Conservation (phyloP, 2,888 invertebrate genomes). For the Chrysotoxum bicinctum region DNA sequence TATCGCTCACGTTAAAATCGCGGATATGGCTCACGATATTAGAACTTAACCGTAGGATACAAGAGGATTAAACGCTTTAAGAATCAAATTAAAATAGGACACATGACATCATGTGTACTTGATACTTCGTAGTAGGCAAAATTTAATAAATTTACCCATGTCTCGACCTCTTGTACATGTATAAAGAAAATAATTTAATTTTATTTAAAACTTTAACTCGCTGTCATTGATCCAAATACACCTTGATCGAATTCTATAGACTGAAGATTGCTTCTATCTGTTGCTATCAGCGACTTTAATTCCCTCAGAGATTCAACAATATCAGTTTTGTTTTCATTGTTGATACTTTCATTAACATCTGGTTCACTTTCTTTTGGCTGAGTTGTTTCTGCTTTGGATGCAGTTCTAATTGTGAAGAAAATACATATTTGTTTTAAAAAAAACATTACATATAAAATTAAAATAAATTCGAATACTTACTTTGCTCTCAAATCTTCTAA, state of each 20-base stretch:
- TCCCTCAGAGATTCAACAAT: constrained; percentile 24
- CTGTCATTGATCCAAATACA: constrained; percentile 28
- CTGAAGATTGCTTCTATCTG: not conserved
- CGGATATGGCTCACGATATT: no score
- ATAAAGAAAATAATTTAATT: not conserved
- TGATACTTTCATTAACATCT: constrained; percentile 14
- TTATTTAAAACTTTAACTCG: constrained; percentile 18
- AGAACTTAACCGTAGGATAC: no score
- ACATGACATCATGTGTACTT: no score
- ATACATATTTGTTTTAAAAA: not conserved
- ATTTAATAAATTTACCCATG: not conserved
- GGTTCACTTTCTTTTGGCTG: not conserved
- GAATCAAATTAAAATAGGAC: no score
- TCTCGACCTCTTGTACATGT: not conserved
- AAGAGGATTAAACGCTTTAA: no score
- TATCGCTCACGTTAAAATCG: no score
- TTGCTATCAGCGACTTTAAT: constrained; percentile 15
- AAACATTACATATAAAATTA: not conserved
- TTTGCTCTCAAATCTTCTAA: constrained; percentile 79
- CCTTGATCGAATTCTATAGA: constrained; percentile 17
- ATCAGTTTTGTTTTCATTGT: constrained; percentile 8
- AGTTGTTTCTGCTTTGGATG: constrained; percentile 16
- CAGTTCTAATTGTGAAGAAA: constrained; percentile 23
- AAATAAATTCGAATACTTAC: constrained; percentile 74
- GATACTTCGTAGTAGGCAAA: no score